Evolutionary conservation across 2,113 vertebrate genomes (phyloP), one percentile per base, ranked within the genome.

Genomic region (Perca fluviatilis): DNA sequence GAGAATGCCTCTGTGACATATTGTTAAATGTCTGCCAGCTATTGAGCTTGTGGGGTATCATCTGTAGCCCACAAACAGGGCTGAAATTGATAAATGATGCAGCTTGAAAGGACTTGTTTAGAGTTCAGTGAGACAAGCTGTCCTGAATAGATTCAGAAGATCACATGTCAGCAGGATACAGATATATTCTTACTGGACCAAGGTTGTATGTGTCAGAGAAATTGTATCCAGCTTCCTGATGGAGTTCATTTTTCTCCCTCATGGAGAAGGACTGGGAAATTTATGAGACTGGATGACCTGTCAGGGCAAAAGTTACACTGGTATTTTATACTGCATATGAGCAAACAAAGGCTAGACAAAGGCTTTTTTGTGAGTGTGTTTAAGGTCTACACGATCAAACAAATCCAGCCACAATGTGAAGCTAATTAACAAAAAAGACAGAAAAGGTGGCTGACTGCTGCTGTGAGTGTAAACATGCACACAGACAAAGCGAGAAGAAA

Each of bases 171-270:
- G 89, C 95, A 95, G 94, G 93, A 95, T 94, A 93, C 92, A 88
- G 91, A 92, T 92, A 95, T 95, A 93, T 92, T 93, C 93, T 95
- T 92, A 92, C 94, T 89, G 89, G 87, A 93, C 88, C 86, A 94
- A 95, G 91, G 94, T 94, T 94, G 93, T 91, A 90, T 92, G 93
- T 92, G 95, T 94, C 95, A 94, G 93, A 94, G 95, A 95, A 95
- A 96, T 93, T 85, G 85, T 94, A 95, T 95, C 92, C 94, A 93
- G 91, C 94, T 88, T 95, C 92, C 94, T 94, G 94, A 93, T 88
- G 86, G 92, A 92, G 93, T 95, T 95, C 92, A 89, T 94, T 94
- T 94, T 94, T 95, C 94, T 94, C 87, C 85, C 79, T 84, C 33
- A 19, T 70, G 86, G 40, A 11, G 10, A 43, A 85, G 85, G 91